Base-by-base conservation (phyloP, 2,888 invertebrate genomes). In the Thymelicus sylvestris region DNA sequence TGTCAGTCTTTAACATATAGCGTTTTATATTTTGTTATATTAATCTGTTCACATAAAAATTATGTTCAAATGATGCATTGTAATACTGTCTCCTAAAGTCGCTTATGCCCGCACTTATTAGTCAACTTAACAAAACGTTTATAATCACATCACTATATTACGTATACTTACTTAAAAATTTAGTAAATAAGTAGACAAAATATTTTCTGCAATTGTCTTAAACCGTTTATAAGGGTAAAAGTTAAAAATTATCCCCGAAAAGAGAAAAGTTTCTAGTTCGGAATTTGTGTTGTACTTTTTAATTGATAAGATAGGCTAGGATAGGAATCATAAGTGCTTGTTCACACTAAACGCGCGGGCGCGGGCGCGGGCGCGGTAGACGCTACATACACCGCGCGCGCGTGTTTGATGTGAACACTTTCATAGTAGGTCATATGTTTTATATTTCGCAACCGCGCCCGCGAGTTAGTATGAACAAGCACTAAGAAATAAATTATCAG, bases 171-270 rank as follows among this genome's bases (percentile, higher is more conserved):
- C 41, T 50, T 50, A 50, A 15, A 44, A 8, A 10, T 44, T 60
- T 41, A 60, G 12, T 61, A 61, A 44, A 61, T 61, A 19, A 61
- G 41, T 61, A 61, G 41, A 61, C 61, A 61, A 61, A 61, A 61
- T 61, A 61, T 61, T 15, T 39, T 44, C 8, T 44, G 44, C 44
- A 41, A 31, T 41, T 12, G 44, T 44, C 44, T 44, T 44, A 44
- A 19, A 41, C 10, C 15, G 41, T 61, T 61, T 24, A 7, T n/a
- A 61, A 61, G 19, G 61, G 41, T 61, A 61, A 44, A 61, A 6
- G 44, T 12, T 61, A 61, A 41, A 61, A 61, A 61, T 61, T 52
- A 52, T 52, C 19, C 50, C 50, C 50, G 50, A 52, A 52, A 52
- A 52, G 12, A 52, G 50, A 52, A 2, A 47, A 47, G 31, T 31